Base-by-base conservation (phyloP, 64 coral and sea anemone species). In the Trachythela sp. region DNA sequence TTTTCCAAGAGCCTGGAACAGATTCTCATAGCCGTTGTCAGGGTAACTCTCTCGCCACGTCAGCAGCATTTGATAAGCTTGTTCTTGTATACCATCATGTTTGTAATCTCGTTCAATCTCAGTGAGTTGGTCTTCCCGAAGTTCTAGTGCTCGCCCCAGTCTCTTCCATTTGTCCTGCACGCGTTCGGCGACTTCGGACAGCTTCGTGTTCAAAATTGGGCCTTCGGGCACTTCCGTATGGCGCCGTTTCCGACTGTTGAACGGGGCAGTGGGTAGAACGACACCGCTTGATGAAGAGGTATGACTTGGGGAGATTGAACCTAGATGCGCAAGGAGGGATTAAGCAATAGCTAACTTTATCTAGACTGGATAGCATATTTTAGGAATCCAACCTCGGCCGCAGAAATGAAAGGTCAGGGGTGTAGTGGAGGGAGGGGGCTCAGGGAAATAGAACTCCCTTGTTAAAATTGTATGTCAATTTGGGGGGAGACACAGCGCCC, bases 91-190 rank as follows among this genome's bases (percentile, higher is more conserved):
- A 29, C 95, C 88, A 67, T 92, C 88, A 2, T 94, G 87, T 31
- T 84, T 92, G 15, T 85, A 88, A 86, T 97, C 89, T 3, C 75
- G 85, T 86, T 97, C 95, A n/a, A 97, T 97, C 88, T 92, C 92
- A 11, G 76, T 45, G 1, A 97, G 86, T 70, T 92, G 94, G 20
- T 4, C 90, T 32, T 97, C 90, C 54, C 90, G 80, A 1, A 97
- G 31, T 6, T 77, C 87, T 71, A 97, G 52, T 32, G 89, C 87
- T 50, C 95, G 75, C 17, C 92, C 95, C 31, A 97, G 85, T 24
- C 88, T 58, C 71, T 97, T 97, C 95, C 95, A 97, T 39, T 89
- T 90, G 14, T 58, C 93, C 9, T 80, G 64, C 11, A 97, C 89
- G 33, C 90, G 50, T 6, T 40, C 80, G 33, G 95, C 84, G 18